These are phyloP conservation scores for Gobiocypris rarus DNA, from an alignment of 2,113 vertebrate species.

Conservation along the genomic window DNA sequence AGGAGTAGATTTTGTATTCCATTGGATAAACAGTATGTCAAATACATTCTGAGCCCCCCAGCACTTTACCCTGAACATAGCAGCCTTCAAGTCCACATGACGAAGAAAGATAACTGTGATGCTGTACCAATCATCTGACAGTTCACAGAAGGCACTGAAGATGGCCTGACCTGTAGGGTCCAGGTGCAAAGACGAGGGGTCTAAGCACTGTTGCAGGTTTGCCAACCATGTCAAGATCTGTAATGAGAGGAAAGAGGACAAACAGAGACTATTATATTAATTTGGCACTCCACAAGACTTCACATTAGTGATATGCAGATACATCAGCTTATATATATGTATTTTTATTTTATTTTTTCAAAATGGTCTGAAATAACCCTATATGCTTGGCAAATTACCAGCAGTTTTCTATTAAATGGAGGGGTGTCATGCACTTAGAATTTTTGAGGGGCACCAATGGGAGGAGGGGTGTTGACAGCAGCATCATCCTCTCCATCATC, in stretches of 20 bases:
- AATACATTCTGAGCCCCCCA: neutral
- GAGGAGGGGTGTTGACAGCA: too few species aligned
- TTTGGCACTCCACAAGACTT: neutral
- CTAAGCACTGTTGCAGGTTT: conserved; percentile 75
- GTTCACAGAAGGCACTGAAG: conserved; percentile 76
- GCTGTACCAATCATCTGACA: conserved; percentile 74
- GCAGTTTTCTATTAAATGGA: too few species aligned
- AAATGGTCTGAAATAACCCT: too few species aligned
- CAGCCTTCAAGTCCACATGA: conserved; percentile 75
- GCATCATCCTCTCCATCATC: too few species aligned
- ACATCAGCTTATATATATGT: neutral
- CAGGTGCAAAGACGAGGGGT: conserved; percentile 41
- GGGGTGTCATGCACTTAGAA: too few species aligned
- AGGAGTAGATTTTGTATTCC: neutral
- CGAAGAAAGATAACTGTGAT: conserved; percentile 80
- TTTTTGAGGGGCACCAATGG: too few species aligned
- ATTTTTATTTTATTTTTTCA: too few species aligned
- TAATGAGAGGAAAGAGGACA: conserved; percentile 9
- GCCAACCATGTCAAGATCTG: conserved; percentile 72
- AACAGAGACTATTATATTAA: neutral
- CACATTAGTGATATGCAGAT: neutral
- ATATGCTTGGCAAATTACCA: too few species aligned
- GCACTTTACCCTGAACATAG: conserved; percentile 72
- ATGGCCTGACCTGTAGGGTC: conserved; percentile 57
- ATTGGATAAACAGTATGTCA: neutral